Evolutionary conservation across 1,140 invertebrate genomes (phyloP).

Genomic region (Euborellia annulipes): DNA sequence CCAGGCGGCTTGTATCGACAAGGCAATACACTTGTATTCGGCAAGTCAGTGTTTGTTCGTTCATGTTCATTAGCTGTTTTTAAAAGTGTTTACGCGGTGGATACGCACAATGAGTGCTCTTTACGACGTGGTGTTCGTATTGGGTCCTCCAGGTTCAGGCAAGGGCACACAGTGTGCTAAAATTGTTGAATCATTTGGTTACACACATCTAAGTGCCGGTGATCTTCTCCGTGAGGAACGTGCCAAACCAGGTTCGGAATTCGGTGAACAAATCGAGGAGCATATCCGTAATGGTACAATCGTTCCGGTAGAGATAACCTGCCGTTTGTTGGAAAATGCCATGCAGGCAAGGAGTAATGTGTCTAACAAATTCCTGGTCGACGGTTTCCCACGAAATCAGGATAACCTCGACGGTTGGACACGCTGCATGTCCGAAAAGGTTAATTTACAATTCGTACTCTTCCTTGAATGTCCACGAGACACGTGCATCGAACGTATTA

Average conservation of each 20-base stretch:
- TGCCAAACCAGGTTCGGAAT: constrained; percentile 64
- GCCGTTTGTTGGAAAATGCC: constrained; percentile 64
- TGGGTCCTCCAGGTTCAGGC: constrained; percentile 93
- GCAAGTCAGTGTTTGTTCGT: no score
- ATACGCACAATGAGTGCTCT: no score
- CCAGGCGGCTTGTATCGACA: no score
- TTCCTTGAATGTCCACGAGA: constrained; percentile 85
- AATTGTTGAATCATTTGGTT: constrained; percentile 78
- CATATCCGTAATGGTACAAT: constrained; percentile 92
- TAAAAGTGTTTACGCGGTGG: no score
- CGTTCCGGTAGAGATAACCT: constrained; percentile 97
- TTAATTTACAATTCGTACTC: constrained; percentile 73
- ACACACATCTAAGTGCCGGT: constrained; percentile 94
- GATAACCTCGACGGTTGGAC: constrained; percentile 96
- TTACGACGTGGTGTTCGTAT: constrained; percentile 83
- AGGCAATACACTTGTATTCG: no score
- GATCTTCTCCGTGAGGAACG: constrained; percentile 89
- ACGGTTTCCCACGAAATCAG: constrained; percentile 96
- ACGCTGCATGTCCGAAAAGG: constrained; percentile 66
- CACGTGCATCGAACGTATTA: no score
- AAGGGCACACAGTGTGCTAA: constrained; percentile 93
- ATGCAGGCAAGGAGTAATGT: constrained; percentile 56
- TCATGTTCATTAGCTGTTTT: no score
- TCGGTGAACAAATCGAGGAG: constrained; percentile 82
- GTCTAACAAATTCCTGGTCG: constrained; percentile 89